Evolutionary conservation across 2,797 vertebrate species (phyloP).

Genomic region (Pseudochirops cupreus): DNA sequence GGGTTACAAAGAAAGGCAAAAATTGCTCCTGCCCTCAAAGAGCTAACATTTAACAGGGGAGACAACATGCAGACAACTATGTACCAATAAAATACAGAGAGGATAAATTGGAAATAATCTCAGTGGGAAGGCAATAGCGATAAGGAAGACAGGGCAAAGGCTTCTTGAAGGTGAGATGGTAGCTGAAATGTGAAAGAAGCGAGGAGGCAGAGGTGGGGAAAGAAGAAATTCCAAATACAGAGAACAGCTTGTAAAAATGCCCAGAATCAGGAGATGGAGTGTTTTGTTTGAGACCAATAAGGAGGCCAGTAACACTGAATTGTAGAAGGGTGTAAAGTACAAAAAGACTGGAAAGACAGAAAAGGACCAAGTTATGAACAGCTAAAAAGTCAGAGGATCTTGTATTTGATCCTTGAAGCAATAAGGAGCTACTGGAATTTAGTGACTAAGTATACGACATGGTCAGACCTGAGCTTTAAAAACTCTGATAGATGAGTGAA

Average conservation of each 20-base stretch:
- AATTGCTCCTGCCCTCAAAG: no score
- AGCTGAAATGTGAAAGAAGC: background rate
- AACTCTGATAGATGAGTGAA: background rate
- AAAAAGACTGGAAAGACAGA: background rate
- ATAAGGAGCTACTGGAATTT: background rate
- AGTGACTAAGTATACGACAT: background rate
- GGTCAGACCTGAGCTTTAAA: background rate
- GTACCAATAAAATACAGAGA: background rate
- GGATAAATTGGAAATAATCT: background rate
- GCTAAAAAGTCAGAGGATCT: background rate
- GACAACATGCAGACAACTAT: background rate
- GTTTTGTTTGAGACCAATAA: background rate
- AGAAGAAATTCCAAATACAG: no score
- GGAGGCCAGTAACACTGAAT: background rate
- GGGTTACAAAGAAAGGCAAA: no score
- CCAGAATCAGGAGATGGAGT: background rate
- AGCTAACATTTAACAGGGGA: background rate
- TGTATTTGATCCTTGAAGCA: background rate
- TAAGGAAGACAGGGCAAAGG: background rate
- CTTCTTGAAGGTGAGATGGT: background rate
- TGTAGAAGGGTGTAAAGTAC: background rate
- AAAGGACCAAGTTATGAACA: background rate
- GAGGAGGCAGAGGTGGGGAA: no score
- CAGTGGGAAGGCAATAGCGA: background rate
- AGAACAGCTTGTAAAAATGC: background rate